These are phyloP conservation scores for Byasa hedistus DNA, from an alignment of 2,888 invertebrate species.

Conservation along the genomic window DNA sequence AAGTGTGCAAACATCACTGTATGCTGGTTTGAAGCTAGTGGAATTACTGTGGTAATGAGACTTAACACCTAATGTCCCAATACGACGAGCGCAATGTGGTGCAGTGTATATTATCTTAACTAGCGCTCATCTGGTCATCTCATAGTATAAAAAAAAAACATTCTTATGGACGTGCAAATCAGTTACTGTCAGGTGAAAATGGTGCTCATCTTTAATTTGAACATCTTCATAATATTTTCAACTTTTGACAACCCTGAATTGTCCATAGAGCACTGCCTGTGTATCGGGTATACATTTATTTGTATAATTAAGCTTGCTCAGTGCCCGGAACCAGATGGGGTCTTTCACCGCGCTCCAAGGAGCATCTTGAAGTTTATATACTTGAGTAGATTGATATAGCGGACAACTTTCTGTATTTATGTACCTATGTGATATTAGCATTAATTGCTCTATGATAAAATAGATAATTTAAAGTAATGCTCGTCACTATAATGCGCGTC, in stretches of 20 bases:
- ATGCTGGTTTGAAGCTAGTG: no score
- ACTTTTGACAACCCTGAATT: slow-evolving; percentile 33
- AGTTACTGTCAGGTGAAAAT: neutral
- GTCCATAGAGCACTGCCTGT: slow-evolving; percentile 56
- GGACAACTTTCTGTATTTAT: slow-evolving; percentile 3
- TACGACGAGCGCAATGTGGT: no score
- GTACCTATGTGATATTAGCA: neutral
- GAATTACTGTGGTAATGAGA: no score
- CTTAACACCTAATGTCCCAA: no score
- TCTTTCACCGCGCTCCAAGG: slow-evolving; percentile 46
- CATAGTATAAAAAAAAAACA: no score
- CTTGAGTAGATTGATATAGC: slow-evolving; percentile 11
- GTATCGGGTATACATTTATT: slow-evolving; percentile 37
- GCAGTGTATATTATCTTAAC: no score
- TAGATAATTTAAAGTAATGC: neutral
- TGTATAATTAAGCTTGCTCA: slow-evolving; percentile 63
- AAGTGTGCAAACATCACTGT: no score
- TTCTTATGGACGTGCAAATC: neutral
- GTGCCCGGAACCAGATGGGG: slow-evolving; percentile 56
- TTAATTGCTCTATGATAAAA: neutral
- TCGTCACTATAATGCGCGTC: neutral
- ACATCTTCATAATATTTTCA: slow-evolving; percentile 7
- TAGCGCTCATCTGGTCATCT: no score
- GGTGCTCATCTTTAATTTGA: neutral
- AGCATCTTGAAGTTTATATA: slow-evolving; percentile 33